Evolutionary conservation across 2,888 invertebrate species (phyloP).

Genomic region (Cheilosia variabilis): DNA sequence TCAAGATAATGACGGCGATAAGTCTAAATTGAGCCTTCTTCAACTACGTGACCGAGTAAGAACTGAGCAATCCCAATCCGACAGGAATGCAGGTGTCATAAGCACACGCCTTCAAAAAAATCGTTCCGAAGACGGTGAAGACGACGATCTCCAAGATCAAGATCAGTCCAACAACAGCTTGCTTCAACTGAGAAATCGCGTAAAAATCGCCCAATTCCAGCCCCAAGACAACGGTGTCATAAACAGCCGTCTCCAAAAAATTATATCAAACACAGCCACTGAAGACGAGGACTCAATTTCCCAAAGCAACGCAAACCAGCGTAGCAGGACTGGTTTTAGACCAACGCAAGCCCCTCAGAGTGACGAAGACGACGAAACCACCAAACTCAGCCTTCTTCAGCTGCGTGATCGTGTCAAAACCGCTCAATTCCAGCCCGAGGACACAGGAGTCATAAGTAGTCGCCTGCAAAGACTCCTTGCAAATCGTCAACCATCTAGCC

Average conservation of each 20-base stretch:
- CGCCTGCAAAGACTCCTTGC: constrained; percentile 74
- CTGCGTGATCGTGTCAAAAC: constrained; percentile 77
- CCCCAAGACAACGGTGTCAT: constrained; percentile 73
- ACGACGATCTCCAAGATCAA: not conserved
- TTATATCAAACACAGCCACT: not conserved
- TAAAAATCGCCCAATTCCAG: constrained; percentile 76
- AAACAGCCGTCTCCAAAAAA: constrained; percentile 78
- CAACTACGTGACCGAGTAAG: constrained; percentile 77
- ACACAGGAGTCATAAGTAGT: constrained; percentile 73
- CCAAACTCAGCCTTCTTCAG: constrained; percentile 75
- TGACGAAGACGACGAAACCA: constrained; percentile 15
- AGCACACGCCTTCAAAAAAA: constrained; percentile 22
- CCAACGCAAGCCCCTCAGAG: not conserved
- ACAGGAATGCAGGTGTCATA: constrained; percentile 65
- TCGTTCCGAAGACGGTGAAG: not conserved
- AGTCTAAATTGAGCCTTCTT: constrained; percentile 73
- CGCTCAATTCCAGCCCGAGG: constrained; percentile 75
- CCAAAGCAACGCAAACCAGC: not conserved
- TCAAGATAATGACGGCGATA: not conserved
- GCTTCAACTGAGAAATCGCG: constrained; percentile 77
- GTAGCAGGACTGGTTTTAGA: not conserved
- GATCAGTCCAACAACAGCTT: constrained; percentile 70
- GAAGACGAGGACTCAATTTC: too few relatives aligned
- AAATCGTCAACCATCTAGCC: constrained; percentile 64
- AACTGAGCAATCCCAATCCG: constrained; percentile 75